Conservation (phyloP, 2,888 invertebrate species). For the Horisme vitalbata region DNA sequence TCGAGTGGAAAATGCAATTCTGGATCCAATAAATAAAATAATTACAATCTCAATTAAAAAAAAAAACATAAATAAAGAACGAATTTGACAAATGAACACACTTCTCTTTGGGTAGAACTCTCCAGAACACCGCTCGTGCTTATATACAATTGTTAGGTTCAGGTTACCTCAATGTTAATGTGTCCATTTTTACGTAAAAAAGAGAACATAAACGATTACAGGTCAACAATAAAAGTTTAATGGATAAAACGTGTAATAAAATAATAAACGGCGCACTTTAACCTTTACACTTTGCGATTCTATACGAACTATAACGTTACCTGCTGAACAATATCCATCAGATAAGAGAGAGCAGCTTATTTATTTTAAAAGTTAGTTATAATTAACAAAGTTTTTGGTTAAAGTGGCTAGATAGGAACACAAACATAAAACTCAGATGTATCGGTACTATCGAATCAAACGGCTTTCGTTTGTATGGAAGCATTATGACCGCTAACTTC, state of each 20-base stretch:
- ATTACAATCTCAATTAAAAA: conserved; percentile 67
- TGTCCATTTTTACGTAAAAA: conserved; percentile 36
- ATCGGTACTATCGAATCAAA: conserved; percentile 17
- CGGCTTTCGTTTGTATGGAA: conserved; percentile 13
- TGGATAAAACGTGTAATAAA: conserved; percentile 16
- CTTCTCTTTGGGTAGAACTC: conserved; percentile 73
- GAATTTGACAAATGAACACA: conserved; percentile 74
- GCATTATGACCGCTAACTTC: conserved; percentile 11
- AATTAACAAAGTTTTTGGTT: conserved; percentile 7
- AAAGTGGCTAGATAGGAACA: conserved; percentile 26
- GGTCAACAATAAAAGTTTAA: conserved; percentile 2
- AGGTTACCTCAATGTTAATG: conserved; percentile 34
- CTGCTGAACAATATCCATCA: background rate
- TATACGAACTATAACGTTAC: background rate
- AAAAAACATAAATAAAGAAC: conserved; percentile 53
- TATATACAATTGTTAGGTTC: conserved; percentile 51
- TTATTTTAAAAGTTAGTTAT: background rate
- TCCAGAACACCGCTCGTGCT: conserved; percentile 52
- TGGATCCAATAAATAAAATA: conserved; percentile 75
- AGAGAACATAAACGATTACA: conserved; percentile 19
- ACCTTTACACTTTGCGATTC: background rate
- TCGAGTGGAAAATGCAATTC: conserved; percentile 72
- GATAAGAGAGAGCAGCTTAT: conserved; percentile 3
- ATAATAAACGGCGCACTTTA: conserved; percentile 5
- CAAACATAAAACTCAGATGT: conserved; percentile 24